These are phyloP conservation scores for Gephyroberyx darwinii DNA, from an alignment of 2,797 vertebrate genomes.

Conservation along the genomic window DNA sequence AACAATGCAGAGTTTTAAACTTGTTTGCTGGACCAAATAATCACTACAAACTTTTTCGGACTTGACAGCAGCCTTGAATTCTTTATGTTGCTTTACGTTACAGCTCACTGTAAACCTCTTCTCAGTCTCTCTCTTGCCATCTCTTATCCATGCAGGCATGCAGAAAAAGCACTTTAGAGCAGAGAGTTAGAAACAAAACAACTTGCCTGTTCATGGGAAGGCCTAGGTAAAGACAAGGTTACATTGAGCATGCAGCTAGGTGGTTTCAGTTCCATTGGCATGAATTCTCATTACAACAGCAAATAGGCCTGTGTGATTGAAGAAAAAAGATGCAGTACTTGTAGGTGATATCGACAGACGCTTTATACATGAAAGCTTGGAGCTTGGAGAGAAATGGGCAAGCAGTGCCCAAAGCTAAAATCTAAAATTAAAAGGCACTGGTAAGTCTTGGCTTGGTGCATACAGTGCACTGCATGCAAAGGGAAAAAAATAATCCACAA, in stretches of 20 bases:
- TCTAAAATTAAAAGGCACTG: conserved; percentile 75
- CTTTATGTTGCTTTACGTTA: conserved; percentile 40
- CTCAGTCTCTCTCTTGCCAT: conserved; percentile 32
- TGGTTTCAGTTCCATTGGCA: conserved; percentile 36
- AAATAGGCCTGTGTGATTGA: conserved; percentile 12
- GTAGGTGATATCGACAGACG: conserved; percentile 18
- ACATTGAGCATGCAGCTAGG: conserved; percentile 54
- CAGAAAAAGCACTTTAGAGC: conserved; percentile 47
- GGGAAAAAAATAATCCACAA: conserved; percentile 1
- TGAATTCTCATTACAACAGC: conserved; percentile 13
- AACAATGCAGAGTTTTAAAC: conserved; percentile 21
- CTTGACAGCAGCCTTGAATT: conserved; percentile 42
- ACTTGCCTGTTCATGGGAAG: conserved; percentile 21
- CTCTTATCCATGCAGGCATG: conserved; percentile 71
- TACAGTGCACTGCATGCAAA: conserved; percentile 71
- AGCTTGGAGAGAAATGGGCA: conserved; percentile 17
- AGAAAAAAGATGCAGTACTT: conserved; percentile 13
- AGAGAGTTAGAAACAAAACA: conserved; percentile 28
- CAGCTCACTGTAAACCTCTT: conserved; percentile 54
- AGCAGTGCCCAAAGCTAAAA: conserved; percentile 46
- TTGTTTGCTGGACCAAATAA: conserved; percentile 14
- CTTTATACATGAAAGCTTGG: conserved; percentile 12
- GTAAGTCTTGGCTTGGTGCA: conserved; percentile 62
- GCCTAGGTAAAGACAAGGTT: conserved; percentile 35
- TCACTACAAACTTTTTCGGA: conserved; percentile 27